Percentiles rank a stretch among this genome's conserved stretches.
Conservation (phyloP, 2,113 vertebrate genomes). For the Vireo altiloquus region DNA sequence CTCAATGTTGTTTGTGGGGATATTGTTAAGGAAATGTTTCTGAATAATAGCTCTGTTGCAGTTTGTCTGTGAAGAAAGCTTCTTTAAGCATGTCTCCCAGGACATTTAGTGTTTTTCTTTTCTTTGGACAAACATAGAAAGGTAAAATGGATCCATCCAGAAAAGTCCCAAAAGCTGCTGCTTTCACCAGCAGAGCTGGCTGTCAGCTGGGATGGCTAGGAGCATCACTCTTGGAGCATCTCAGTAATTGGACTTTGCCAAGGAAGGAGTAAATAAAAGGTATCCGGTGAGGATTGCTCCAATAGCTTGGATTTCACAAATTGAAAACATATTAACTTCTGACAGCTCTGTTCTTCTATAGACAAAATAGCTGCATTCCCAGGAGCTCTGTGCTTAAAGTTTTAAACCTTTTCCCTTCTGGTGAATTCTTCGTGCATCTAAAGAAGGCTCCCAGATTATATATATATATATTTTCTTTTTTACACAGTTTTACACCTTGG, state of each 20-base stretch:
- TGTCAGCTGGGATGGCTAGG: conserved; percentile 57
- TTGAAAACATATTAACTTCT: conserved; percentile 45
- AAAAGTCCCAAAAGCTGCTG: conserved; percentile 33
- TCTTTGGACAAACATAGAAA: neutral
- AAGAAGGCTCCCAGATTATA: neutral
- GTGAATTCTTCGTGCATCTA: neutral
- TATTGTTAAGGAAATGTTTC: neutral
- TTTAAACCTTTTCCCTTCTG: neutral
- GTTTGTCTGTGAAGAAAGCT: neutral
- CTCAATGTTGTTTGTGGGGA: neutral
- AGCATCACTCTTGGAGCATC: conserved; percentile 58
- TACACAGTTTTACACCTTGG: neutral
- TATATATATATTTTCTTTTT: neutral
- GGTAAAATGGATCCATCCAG: conserved; percentile 31
- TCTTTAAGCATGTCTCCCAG: neutral
- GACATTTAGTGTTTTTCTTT: neutral
- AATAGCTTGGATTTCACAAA: conserved; percentile 45
- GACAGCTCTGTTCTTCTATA: conserved; percentile 48
- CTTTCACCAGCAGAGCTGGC: conserved; percentile 36
- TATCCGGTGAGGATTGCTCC: conserved; percentile 21
- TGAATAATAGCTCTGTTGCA: neutral
- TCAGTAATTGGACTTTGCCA: conserved; percentile 49
- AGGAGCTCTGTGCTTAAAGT: neutral
- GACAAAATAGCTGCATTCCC: conserved; percentile 22
- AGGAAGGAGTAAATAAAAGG: conserved; percentile 47